phyloP scores from a whole-genome alignment of 1,140 invertebrate genomes.

The Tetramorium simillimum region DNA sequence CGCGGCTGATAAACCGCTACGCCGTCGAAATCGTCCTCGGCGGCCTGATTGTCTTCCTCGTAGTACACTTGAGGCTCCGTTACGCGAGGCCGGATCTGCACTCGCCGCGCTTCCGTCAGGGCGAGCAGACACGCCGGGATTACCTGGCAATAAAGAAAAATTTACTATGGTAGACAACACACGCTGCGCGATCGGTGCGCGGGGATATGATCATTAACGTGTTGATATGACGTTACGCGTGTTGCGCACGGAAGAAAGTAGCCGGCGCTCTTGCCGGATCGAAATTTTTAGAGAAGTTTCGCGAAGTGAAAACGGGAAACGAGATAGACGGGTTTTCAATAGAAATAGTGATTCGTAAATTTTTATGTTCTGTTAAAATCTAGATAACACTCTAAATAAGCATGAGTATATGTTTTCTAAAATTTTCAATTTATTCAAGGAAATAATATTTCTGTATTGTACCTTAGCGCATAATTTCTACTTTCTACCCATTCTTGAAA shows the following conservation, averaged over 20 bases:
- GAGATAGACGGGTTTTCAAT: background rate
- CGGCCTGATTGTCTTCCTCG: slow-evolving; percentile 80
- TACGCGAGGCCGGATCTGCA: slow-evolving; percentile 79
- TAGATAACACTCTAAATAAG: background rate
- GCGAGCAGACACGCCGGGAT: slow-evolving; percentile 80
- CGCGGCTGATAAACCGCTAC: slow-evolving; percentile 82
- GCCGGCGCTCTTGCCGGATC: background rate
- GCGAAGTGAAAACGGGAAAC: slow-evolving; percentile 12
- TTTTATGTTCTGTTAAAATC: background rate
- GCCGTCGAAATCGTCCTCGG: slow-evolving; percentile 77
- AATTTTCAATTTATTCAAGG: background rate
- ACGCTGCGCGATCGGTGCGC: background rate
- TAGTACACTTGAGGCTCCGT: slow-evolving; percentile 81
- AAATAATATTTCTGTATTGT: background rate
- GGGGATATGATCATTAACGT: slow-evolving; percentile 15
- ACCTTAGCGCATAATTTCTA: background rate
- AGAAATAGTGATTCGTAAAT: background rate
- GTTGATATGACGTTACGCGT: slow-evolving; percentile 54
- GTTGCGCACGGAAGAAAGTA: slow-evolving; percentile 49
- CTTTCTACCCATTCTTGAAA: background rate
- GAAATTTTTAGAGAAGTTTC: slow-evolving; percentile 40
- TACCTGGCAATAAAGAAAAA: slow-evolving; percentile 73
- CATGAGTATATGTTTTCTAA: background rate
- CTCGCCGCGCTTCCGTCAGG: slow-evolving; percentile 77
- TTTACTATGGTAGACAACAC: slow-evolving; percentile 7